Evolutionary conservation across 1,140 invertebrate species (phyloP), one percentile per base, ranked within the genome.

Genomic region (Euwallacea fornicatus): DNA sequence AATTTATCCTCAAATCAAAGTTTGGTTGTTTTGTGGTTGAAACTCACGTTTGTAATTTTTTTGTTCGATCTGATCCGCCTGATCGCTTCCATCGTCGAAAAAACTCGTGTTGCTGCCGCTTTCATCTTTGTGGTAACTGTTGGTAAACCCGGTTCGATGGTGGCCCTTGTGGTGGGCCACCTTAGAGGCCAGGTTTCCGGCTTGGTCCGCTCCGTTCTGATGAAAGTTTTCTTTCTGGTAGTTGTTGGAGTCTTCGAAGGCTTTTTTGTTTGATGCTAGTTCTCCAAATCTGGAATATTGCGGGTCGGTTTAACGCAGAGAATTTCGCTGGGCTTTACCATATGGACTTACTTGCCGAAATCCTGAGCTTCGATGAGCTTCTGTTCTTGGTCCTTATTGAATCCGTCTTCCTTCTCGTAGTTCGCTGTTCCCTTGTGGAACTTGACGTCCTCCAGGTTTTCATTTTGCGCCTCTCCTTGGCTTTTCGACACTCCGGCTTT

Each of bases 111-210:
- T 88, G 69, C 87, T 87, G 0, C 85, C 88, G 2, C 85, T 87
- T 76, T 89, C 88, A 69, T 89, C 87, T 76, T 88, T 89, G 74
- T 88, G 87, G 75, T 88, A 89, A 10, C 84, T 85, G 74, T 89
- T 88, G 69, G 84, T 84, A 74, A 88, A 89, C 46, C 88, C 88
- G 74, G 85, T 83, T 63, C 86, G 86, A 67, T 87, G 87, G 74
- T 88, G 87, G 0, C 87, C 87, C 76, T 88, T 89, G 71, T 86
- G 87, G 69, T 88, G 85, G 0, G 82, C 84, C 55, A 82, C 81
- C 73, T 86, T 85, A 46, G 78, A 83, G 53, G 82, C 83, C 42
- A 80, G 80, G 2, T 84, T 80, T 3, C 59, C 46, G 11, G 72
- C 13, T 41, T 70, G 70, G n/a, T 66, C 74, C 13, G 73, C 78